phyloP scores from a whole-genome alignment of 2,888 invertebrate species.

The Perdita meconis region DNA sequence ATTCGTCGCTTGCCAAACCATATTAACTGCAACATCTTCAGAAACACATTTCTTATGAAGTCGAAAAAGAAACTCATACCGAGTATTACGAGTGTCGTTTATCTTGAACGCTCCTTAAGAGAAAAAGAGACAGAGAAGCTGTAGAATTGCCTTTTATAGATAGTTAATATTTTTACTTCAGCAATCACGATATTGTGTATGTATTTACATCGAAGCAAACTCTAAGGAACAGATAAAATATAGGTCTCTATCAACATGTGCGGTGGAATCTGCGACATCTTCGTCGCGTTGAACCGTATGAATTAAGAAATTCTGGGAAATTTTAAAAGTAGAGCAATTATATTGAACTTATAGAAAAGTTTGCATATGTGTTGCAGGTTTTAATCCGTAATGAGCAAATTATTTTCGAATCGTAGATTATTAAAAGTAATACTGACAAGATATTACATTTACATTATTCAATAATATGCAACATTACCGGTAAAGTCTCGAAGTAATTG shows the following conservation, averaged over 20 bases:
- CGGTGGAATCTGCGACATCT: background rate
- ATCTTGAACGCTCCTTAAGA: background rate
- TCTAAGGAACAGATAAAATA: background rate
- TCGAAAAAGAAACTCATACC: conserved; percentile 87
- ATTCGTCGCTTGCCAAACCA: conserved; percentile 87
- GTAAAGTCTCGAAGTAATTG: no score
- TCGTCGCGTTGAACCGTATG: no score
- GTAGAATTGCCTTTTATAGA: background rate
- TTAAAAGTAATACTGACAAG: background rate
- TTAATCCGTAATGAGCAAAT: background rate
- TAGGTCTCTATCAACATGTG: background rate
- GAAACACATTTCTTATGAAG: conserved; percentile 86
- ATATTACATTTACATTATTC: background rate
- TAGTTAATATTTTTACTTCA: background rate
- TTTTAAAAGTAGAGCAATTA: background rate
- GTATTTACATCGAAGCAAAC: background rate
- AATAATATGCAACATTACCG: no score
- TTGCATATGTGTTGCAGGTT: background rate
- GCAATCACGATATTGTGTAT: background rate
- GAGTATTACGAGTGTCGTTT: conserved; percentile 16
- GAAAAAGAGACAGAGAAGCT: background rate
- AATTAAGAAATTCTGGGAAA: background rate
- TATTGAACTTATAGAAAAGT: background rate
- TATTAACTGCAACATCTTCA: conserved; percentile 88
- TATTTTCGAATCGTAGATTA: background rate